phyloP scores from a whole-genome alignment of 2,888 invertebrate species.

The Bombyx huttoni region DNA sequence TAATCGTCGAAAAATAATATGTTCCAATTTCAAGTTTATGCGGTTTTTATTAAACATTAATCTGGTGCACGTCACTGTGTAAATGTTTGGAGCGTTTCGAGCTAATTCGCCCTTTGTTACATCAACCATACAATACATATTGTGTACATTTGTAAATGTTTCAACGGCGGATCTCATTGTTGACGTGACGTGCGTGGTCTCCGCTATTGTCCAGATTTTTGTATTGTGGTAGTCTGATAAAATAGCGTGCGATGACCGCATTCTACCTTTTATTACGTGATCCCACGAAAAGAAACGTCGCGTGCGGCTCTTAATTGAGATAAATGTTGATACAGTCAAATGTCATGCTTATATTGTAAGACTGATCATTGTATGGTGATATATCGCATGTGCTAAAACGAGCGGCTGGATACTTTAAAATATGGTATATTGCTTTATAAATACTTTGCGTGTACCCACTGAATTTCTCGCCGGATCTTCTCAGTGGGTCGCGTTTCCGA shows the following conservation, averaged over 20 bases:
- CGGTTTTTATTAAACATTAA: no score
- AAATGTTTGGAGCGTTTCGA: constrained; percentile 14
- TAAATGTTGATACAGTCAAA: neutral
- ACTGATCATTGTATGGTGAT: no score
- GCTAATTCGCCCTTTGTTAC: constrained; percentile 35
- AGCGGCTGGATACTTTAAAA: no score
- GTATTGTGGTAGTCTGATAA: constrained; percentile 22
- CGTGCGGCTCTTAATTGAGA: neutral
- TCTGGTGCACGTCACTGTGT: no score
- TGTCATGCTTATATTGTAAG: no score
- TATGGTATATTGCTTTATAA: no score
- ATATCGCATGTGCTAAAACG: no score
- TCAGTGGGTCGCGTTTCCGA: no score
- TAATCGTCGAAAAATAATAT: no score
- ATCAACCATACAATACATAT: constrained; percentile 16
- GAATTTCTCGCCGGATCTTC: no score
- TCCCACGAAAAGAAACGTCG: neutral
- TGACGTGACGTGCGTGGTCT: constrained; percentile 29
- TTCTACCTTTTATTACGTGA: neutral
- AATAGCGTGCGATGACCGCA: constrained; percentile 14
- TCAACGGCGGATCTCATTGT: constrained; percentile 18
- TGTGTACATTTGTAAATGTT: neutral
- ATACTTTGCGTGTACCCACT: no score
- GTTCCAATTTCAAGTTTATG: no score
- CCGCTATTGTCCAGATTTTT: constrained; percentile 31